A percentile compares a stretch with the other conserved stretches of the same genome.
Evolutionary conservation across 2,113 vertebrate species (phyloP).

Genomic region (Ictalurus punctatus): DNA sequence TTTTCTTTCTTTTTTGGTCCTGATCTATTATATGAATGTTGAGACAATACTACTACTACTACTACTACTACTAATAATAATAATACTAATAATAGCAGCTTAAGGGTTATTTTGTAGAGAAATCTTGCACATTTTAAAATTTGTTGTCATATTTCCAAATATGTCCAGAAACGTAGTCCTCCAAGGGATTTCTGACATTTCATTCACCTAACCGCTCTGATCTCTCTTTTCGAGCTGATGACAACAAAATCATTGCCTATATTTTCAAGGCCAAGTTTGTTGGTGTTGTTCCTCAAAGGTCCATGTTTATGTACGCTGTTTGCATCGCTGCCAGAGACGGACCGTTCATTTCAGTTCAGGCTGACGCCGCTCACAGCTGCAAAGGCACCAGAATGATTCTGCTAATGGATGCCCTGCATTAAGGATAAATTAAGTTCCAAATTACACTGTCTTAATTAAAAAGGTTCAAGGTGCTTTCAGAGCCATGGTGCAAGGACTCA

Average conservation of each 20-base stretch:
- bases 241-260: not conserved
- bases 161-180: not conserved
- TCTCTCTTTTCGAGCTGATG: not conserved
- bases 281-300: not conserved
- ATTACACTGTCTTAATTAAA: slow-evolving; percentile 75
- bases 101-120: too few species aligned
- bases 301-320: slow-evolving; percentile 60
- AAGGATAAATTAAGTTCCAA: slow-evolving; percentile 70
- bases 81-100: too few species aligned
- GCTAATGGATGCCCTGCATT: slow-evolving; percentile 58
- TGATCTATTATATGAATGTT: too few species aligned
- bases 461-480: slow-evolving; percentile 66
- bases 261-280: slow-evolving; percentile 6
- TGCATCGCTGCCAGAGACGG: slow-evolving; percentile 53
- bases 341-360: slow-evolving; percentile 8
- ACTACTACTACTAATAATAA: too few species aligned
- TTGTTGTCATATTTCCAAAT: too few species aligned
- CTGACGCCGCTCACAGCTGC: slow-evolving; percentile 8
- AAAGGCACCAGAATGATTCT: slow-evolving; percentile 28
- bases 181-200: not conserved
- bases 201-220: not conserved
- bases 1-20: too few species aligned
- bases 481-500: slow-evolving; percentile 56
- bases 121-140: too few species aligned
- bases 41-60: too few species aligned